These are phyloP conservation scores for Cetoscarus ocellatus DNA, from an alignment of 2,797 vertebrate genomes.

Conservation along the genomic window DNA sequence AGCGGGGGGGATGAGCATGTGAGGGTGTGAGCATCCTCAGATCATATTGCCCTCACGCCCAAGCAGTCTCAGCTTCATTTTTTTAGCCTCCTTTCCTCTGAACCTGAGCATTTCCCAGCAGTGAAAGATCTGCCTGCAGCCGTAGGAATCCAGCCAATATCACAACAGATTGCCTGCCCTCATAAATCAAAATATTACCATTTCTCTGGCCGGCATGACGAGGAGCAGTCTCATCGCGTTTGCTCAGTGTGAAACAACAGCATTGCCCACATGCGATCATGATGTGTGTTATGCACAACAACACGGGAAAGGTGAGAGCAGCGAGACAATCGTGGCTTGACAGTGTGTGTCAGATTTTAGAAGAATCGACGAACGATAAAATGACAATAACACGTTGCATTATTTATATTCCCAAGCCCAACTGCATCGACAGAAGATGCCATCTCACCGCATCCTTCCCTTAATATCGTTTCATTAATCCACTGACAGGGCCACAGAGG, in stretches of 20 bases:
- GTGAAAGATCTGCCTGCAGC: conserved; percentile 67
- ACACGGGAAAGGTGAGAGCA: conserved; percentile 43
- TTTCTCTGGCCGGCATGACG: conserved; percentile 51
- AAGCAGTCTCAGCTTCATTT: conserved; percentile 62
- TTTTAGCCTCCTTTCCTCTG: conserved; percentile 52
- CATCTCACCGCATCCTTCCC: conserved; percentile 62
- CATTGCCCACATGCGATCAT: conserved; percentile 68
- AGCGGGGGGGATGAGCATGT: conserved; percentile 55
- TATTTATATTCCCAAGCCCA: conserved; percentile 17
- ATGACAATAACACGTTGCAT: conserved; percentile 7
- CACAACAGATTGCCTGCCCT: conserved; percentile 70
- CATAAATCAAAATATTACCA: conserved; percentile 69
- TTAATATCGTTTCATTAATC: conserved; percentile 65
- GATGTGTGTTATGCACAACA: conserved; percentile 57
- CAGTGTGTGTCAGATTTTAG: conserved; percentile 28
- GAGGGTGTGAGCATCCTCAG: conserved; percentile 73
- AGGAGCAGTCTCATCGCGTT: conserved; percentile 45
- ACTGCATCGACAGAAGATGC: conserved; percentile 50
- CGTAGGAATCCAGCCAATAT: conserved; percentile 65
- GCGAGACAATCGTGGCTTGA: conserved; percentile 36
- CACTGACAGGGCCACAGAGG: conserved; percentile 72
- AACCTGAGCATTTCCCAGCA: conserved; percentile 63
- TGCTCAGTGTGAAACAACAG: conserved; percentile 66
- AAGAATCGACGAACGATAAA: not conserved
- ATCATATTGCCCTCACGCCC: conserved; percentile 78